These are phyloP conservation scores for Syrista parreyssii DNA, from an alignment of 2,888 invertebrate species.

Conservation along the genomic window DNA sequence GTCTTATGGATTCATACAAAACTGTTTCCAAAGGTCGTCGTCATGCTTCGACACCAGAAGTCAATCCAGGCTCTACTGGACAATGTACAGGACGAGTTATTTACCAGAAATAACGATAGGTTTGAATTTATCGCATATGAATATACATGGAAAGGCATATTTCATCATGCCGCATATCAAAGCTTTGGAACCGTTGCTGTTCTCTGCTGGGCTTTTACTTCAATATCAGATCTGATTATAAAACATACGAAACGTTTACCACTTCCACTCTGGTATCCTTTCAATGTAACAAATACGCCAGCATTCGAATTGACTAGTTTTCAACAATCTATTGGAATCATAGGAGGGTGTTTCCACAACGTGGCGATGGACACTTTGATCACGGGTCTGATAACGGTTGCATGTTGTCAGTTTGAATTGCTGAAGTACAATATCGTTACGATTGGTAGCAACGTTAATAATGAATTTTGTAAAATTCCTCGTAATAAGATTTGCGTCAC, in stretches of 20 bases:
- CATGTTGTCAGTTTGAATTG: conserved; percentile 49
- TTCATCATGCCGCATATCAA: conserved; percentile 48
- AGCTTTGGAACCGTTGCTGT: conserved; percentile 38
- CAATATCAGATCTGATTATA: conserved; percentile 33
- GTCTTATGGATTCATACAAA: no score
- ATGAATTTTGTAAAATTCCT: not conserved
- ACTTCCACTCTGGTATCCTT: conserved; percentile 52
- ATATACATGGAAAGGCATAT: conserved; percentile 48
- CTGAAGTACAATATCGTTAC: conserved; percentile 37
- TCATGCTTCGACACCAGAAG: conserved; percentile 29
- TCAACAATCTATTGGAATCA: conserved; percentile 40
- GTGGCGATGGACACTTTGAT: conserved; percentile 49
- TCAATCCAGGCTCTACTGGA: conserved; percentile 41
- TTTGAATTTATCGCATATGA: conserved; percentile 32
- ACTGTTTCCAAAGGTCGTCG: conserved; percentile 24
- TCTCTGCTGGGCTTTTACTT: conserved; percentile 42
- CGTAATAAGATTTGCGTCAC: not conserved
- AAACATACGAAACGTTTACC: conserved; percentile 38
- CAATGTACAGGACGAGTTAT: conserved; percentile 27
- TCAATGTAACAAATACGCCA: conserved; percentile 39
- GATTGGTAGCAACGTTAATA: conserved; percentile 21
- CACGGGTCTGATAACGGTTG: conserved; percentile 44
- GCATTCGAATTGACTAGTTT: conserved; percentile 44
- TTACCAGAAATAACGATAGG: conserved; percentile 32
- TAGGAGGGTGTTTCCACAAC: conserved; percentile 44